phyloP scores from a whole-genome alignment of 1,140 invertebrate genomes.

The Copidosoma floridanum region DNA sequence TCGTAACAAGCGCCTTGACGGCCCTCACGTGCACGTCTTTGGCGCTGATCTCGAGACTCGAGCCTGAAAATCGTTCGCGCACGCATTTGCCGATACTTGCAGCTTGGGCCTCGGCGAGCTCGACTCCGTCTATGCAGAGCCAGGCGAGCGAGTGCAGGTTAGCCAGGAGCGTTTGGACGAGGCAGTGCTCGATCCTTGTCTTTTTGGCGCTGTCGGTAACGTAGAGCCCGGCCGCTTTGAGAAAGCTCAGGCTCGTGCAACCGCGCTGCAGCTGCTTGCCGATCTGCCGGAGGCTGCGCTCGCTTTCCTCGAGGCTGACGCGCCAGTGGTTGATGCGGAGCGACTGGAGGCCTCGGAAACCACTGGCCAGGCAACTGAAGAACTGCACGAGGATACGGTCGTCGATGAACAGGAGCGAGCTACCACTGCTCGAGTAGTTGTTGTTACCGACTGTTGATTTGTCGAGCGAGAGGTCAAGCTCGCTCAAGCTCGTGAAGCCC shows the following conservation, averaged over 20 bases:
- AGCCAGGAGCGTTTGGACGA: constrained; percentile 49
- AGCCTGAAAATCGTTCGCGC: constrained; percentile 49
- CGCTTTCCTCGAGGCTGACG: constrained; percentile 51
- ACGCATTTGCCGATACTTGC: constrained; percentile 51
- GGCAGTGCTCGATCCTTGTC: constrained; percentile 49
- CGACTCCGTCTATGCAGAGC: constrained; percentile 52
- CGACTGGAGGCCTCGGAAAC: constrained; percentile 50
- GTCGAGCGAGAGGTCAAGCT: constrained; percentile 56
- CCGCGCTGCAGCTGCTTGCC: constrained; percentile 48
- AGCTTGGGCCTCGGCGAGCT: constrained; percentile 47
- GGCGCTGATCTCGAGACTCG: constrained; percentile 49
- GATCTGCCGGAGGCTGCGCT: constrained; percentile 50
- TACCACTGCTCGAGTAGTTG: constrained; percentile 29
- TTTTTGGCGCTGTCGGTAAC: constrained; percentile 50
- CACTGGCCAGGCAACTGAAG: constrained; percentile 46
- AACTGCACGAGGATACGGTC: constrained; percentile 54
- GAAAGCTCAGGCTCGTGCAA: constrained; percentile 47
- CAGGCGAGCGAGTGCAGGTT: constrained; percentile 51
- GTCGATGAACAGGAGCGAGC: constrained; percentile 51
- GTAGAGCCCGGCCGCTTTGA: constrained; percentile 45
- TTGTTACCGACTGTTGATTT: constrained; percentile 47
- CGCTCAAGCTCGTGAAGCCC: constrained; percentile 55
- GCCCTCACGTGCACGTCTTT: constrained; percentile 50
- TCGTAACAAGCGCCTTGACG: constrained; percentile 50
- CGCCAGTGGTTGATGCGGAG: constrained; percentile 54